Base-by-base conservation (phyloP, 1,140 invertebrate genomes). In the Zelostemma sp. region DNA sequence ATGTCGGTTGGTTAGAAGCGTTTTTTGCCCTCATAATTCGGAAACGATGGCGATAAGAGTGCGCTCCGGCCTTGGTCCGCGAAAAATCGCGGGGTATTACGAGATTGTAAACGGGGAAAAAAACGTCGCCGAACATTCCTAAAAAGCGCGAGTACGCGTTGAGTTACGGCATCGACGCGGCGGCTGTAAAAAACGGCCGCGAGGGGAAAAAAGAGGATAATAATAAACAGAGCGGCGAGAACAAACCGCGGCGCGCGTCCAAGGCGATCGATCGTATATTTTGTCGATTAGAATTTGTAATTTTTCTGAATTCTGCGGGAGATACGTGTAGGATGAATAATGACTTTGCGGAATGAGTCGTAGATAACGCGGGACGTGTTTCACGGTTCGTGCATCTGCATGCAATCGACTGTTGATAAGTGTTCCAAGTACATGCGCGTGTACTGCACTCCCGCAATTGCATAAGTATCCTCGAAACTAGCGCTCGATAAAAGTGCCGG, bases 391-490 rank as follows among this genome's bases (percentile, higher is more conserved):
- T 18, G 6, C 14, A 1, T 15, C 11, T 17, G 14, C 43, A 17
- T 46, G 17, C 43, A n/a, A 46, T 46, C 43, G 43, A 46, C 21
- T 19, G 43, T 11, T 46, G 8, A 46, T 46, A 46, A 46, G 21
- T 46, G 21, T 46, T 46, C 43, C 14, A 46, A 46, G 43, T 46
- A 6, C 12, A 38, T 4, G 17, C 17, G 43, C 43, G 43, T 46
- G 16, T 17, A 46, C 43, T 46, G 43, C 43, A 19, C 43, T 46
- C 43, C 16, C 21, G 12, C 9, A 11, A 19, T 46, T 46, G 43
- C 43, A 46, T 46, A 46, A 46, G 43, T 46, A 46, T 46, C 17
- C 43, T 46, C 43, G 43, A 46, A 46, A 46, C 43, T 46, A 2
- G 43, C n/a, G n/a, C 6, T 46, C 43, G 16, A 46, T 46, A 46